phyloP scores from a whole-genome alignment of 2,888 invertebrate genomes.

The Tetramorium bicarinatum region DNA sequence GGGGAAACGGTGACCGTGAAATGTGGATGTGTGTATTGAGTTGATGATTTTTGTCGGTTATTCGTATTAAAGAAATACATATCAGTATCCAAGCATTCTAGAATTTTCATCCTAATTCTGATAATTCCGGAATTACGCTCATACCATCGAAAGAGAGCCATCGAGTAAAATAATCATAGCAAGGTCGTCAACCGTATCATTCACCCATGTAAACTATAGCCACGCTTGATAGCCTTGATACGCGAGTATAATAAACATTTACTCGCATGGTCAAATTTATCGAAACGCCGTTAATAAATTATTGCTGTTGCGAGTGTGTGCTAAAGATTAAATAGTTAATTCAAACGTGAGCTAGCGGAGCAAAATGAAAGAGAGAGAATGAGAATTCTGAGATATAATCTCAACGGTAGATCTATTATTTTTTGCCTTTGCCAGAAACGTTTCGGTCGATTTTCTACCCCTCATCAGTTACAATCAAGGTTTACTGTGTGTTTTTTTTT shows the following conservation, averaged over 20 bases:
- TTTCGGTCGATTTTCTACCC: constrained; percentile 46
- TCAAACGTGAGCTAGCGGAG: neutral
- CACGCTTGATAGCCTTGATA: too few relatives aligned
- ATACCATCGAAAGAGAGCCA: constrained; percentile 33
- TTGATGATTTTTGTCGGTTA: constrained; percentile 40
- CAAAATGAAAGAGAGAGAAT: neutral
- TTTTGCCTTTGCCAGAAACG: constrained; percentile 40
- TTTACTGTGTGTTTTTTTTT: constrained; percentile 73
- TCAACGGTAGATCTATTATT: constrained; percentile 37
- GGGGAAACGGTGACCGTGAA: constrained; percentile 40
- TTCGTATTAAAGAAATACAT: neutral
- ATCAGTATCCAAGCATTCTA: constrained; percentile 49
- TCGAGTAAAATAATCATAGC: constrained; percentile 32
- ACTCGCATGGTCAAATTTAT: neutral
- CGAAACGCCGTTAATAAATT: constrained; percentile 6
- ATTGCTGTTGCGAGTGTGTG: neutral
- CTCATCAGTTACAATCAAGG: constrained; percentile 84
- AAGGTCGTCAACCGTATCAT: neutral
- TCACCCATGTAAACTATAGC: neutral
- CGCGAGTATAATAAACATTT: neutral
- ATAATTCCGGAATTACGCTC: constrained; percentile 63
- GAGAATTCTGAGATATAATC: constrained; percentile 10
- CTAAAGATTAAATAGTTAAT: neutral
- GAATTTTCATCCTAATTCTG: constrained; percentile 70
- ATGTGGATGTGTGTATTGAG: neutral